Conservation (phyloP, 2,888 invertebrate species). For the Gymnoscelis rufifasciata region DNA sequence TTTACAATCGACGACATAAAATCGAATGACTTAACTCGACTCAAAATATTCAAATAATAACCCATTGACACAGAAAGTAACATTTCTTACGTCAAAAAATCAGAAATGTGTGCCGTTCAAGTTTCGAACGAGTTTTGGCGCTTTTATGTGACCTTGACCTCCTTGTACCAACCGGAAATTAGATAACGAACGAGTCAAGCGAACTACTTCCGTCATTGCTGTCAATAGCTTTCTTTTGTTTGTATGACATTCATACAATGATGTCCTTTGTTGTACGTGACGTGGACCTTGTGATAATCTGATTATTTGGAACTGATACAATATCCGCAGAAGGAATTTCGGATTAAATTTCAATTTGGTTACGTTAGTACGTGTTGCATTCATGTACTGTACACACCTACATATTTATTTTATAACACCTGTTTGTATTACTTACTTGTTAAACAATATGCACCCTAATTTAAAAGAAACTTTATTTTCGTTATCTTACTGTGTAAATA, state of each 20-base stretch:
- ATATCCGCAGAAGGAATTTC: constrained; percentile 24
- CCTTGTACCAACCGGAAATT: constrained; percentile 47
- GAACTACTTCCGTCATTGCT: constrained; percentile 57
- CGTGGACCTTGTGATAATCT: constrained; percentile 22
- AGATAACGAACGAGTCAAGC: constrained; percentile 28
- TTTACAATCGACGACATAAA: too few relatives aligned
- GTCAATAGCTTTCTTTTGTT: constrained; percentile 61
- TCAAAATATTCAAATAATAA: too few relatives aligned
- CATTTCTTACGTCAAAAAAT: background rate
- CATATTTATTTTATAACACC: too few relatives aligned
- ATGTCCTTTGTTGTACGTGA: constrained; percentile 36
- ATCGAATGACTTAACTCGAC: too few relatives aligned
- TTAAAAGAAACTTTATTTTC: too few relatives aligned
- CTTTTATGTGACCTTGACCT: constrained; percentile 50
- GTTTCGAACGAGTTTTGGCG: background rate
- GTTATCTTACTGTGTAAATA: too few relatives aligned
- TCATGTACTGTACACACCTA: too few relatives aligned
- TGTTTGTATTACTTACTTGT: too few relatives aligned
- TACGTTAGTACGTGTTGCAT: background rate
- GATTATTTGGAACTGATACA: constrained; percentile 24
- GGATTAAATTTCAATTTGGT: constrained; percentile 10
- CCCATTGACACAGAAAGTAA: background rate
- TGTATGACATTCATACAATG: constrained; percentile 22
- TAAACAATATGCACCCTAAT: too few relatives aligned
- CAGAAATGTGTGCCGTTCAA: background rate